Percentiles rank a stretch among this genome's conserved stretches.
Conservation (phyloP, 2,797 vertebrate genomes). For the Mus caroli region DNA sequence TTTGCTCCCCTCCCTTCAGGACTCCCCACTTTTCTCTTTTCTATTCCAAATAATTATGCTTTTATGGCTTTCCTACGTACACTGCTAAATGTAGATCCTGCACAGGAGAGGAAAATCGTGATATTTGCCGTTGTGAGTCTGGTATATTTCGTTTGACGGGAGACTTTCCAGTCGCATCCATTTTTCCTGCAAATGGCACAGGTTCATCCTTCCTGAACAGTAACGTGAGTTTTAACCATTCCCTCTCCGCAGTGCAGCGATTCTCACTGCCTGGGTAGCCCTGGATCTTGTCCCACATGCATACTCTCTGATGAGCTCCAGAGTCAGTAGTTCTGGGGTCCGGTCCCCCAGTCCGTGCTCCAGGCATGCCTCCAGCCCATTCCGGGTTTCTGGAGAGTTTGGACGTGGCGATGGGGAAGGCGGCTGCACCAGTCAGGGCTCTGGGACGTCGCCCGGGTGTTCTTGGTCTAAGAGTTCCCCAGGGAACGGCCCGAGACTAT, state of each 20-base stretch:
- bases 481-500: neutral
- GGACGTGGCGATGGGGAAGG: neutral
- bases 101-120: neutral
- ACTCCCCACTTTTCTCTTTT: neutral
- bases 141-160: neutral
- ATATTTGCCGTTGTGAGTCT: neutral
- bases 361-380: neutral
- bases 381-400: neutral
- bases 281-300: neutral
- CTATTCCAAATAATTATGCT: neutral
- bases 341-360: neutral
- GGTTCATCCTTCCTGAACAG: neutral
- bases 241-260: neutral
- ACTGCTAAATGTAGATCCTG: neutral
- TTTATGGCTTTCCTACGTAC: neutral
- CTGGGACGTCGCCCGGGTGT: neutral
- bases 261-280: neutral
- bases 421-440: neutral
- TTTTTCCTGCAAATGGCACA: neutral
- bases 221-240: neutral
- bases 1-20: neutral
- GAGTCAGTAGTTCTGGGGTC: neutral
- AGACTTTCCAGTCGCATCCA: neutral
- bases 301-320: constrained; percentile 45
- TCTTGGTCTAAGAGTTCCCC: neutral